phyloP scores from a whole-genome alignment of 2,888 invertebrate species.

The Craniophora ligustri region DNA sequence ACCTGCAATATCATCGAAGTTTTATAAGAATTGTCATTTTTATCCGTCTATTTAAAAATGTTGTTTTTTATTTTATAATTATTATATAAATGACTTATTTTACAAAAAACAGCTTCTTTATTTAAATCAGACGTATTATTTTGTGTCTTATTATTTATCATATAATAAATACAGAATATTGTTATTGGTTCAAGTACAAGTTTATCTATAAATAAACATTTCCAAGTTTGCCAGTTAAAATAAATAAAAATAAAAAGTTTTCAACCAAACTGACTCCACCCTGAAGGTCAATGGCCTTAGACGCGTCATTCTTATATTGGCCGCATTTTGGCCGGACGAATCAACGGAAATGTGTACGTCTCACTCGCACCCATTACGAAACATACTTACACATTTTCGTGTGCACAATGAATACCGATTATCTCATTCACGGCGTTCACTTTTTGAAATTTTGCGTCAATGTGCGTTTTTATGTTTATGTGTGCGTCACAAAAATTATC shows the following conservation, averaged over 20 bases:
- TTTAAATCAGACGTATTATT: background rate
- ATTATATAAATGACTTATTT: background rate
- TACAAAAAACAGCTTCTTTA: background rate
- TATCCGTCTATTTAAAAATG: conserved; percentile 10
- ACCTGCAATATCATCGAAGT: conserved; percentile 37
- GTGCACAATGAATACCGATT: conserved; percentile 86
- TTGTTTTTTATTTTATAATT: no score
- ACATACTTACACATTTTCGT: conserved; percentile 79
- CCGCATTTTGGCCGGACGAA: conserved; percentile 84
- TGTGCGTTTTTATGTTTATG: conserved; percentile 68
- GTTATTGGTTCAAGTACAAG: conserved; percentile 5
- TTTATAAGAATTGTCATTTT: conserved; percentile 14
- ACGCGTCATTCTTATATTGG: conserved; percentile 88
- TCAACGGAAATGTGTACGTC: conserved; percentile 74
- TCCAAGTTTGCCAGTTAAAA: conserved; percentile 32
- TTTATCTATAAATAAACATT: conserved; percentile 5
- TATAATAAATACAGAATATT: no score
- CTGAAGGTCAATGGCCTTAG: conserved; percentile 81
- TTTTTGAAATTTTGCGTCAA: conserved; percentile 77
- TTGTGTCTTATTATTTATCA: background rate
- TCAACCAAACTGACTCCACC: conserved; percentile 63
- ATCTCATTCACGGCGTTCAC: conserved; percentile 78
- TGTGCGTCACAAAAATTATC: conserved; percentile 83
- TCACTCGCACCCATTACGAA: conserved; percentile 66
- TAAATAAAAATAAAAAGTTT: conserved; percentile 54